Evolutionary conservation across 2,888 invertebrate genomes (phyloP).

Genomic region (Cetonia aurata): DNA sequence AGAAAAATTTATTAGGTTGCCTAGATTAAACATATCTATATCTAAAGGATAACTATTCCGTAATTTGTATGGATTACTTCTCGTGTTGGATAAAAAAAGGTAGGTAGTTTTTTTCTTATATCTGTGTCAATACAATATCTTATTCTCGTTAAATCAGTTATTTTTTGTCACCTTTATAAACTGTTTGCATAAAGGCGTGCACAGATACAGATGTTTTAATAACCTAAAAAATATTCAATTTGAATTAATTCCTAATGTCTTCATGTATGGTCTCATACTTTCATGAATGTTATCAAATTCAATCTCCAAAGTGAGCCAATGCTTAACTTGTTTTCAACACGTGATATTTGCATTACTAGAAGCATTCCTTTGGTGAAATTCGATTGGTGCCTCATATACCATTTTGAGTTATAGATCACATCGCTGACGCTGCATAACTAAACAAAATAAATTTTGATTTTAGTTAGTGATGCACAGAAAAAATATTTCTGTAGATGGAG

Average conservation of each 20-base stretch:
- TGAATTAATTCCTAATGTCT: background rate
- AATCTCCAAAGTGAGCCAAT: conserved; percentile 45
- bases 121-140: no score
- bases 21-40: no score
- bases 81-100: no score
- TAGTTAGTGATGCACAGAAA: background rate
- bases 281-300: conserved; percentile 45
- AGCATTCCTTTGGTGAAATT: conserved; percentile 40
- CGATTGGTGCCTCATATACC: conserved; percentile 43
- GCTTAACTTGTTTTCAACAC: conserved; percentile 40
- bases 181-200: conserved; percentile 45
- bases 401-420: conserved; percentile 42
- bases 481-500: no score
- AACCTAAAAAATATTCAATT: conserved; percentile 40
- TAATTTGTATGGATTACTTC: no score
- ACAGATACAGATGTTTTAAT: conserved; percentile 44
- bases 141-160: no score
- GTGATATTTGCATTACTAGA: conserved; percentile 42
- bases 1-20: no score
- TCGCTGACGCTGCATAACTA: conserved; percentile 41
- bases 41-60: no score
- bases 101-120: no score
- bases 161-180: no score
- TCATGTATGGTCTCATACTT: conserved; percentile 30
- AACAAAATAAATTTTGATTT: background rate